phyloP scores from a whole-genome alignment of 1,140 invertebrate species.

The Alviniconcha marisindica region DNA sequence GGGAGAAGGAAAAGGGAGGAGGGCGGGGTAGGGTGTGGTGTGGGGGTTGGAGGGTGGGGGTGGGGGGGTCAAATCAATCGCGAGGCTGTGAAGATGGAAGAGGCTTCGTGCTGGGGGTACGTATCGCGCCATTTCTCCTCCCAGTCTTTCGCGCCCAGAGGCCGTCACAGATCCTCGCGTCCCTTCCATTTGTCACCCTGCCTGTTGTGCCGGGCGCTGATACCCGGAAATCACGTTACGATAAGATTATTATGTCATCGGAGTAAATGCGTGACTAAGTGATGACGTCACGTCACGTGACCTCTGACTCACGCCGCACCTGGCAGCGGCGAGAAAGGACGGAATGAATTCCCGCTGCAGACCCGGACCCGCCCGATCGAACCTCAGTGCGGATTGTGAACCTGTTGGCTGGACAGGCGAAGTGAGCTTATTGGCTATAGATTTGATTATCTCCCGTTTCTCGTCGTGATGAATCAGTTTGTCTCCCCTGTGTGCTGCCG shows the following conservation, averaged over 20 bases:
- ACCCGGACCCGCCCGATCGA: too few relatives aligned
- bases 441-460: background rate
- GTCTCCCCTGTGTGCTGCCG: too few relatives aligned
- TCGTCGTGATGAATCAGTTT: too few relatives aligned
- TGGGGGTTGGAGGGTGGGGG: background rate
- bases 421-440: background rate
- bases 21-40: background rate
- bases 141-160: background rate
- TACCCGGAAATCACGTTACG: background rate
- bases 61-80: background rate
- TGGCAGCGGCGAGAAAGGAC: background rate
- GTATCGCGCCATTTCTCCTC: conserved; percentile 4
- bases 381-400: too few relatives aligned
- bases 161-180: background rate
- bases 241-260: conserved; percentile 23
- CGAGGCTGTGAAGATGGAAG: background rate
- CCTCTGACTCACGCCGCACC: background rate
- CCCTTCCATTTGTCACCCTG: background rate
- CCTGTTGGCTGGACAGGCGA: background rate
- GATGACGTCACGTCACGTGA: conserved; percentile 20
- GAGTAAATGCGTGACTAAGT: background rate
- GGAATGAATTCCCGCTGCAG: too few relatives aligned
- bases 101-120: background rate
- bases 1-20: background rate
- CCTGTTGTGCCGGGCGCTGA: background rate